phyloP scores from a whole-genome alignment of 2,888 invertebrate genomes.

The Troides aeacus region DNA sequence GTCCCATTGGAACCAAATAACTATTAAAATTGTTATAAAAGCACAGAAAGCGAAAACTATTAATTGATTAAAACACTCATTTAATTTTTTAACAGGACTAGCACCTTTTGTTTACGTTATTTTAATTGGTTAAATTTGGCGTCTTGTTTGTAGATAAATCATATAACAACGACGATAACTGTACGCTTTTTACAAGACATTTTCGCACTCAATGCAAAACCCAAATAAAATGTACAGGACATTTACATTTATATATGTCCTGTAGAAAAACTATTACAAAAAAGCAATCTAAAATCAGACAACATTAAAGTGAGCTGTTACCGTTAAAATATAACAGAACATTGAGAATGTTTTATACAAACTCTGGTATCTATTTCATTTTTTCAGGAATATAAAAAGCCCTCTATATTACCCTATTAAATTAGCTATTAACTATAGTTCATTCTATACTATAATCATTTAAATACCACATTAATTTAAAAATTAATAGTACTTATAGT shows the following conservation, averaged over 20 bases:
- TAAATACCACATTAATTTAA: constrained; percentile 55
- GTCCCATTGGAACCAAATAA: neutral
- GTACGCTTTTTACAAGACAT: neutral
- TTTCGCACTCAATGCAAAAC: constrained; percentile 34
- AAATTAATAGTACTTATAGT: constrained; percentile 30
- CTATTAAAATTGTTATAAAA: neutral
- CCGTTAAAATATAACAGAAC: constrained; percentile 29
- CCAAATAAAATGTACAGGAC: constrained; percentile 53
- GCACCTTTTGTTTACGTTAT: constrained; percentile 20
- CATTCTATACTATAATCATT: constrained; percentile 66
- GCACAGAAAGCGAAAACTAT: neutral
- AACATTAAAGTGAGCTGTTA: constrained; percentile 42
- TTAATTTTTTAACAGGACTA: constrained; percentile 6
- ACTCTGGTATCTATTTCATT: constrained; percentile 35
- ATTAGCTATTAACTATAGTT: constrained; percentile 71
- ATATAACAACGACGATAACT: neutral
- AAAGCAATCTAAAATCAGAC: constrained; percentile 41
- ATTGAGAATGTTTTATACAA: constrained; percentile 41
- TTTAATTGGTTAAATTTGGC: constrained; percentile 1
- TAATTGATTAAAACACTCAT: neutral
- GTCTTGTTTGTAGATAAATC: neutral
- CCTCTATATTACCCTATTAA: constrained; percentile 70
- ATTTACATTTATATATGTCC: constrained; percentile 44
- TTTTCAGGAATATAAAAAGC: constrained; percentile 54
- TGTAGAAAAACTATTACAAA: constrained; percentile 42